Evolutionary conservation across 2,797 vertebrate genomes (phyloP), one percentile per base, ranked within the genome.

Genomic region (Sarcophilus harrisii): DNA sequence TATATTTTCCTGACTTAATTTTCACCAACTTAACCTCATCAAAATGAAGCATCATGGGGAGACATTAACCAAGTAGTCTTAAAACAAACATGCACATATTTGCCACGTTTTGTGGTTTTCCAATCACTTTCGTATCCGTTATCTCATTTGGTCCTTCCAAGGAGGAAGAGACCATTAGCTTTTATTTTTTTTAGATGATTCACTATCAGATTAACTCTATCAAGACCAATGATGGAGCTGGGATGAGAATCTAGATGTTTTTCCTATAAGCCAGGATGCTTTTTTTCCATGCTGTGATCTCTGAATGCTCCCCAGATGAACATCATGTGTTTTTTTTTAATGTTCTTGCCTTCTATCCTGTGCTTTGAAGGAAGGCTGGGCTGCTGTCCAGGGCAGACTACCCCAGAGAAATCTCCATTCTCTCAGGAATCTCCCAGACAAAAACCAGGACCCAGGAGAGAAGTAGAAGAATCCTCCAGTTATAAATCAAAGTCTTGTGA

Each of bases 361-460:
- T 2, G 21, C 16, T 73, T 87, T 87, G 73, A 45, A 81, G 27
- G 73, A 81, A 81, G 73, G 38, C 73, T 81, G 38, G 73, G 73
- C 38, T 87, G 21, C 73, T 45, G 38, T 27, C 38, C 73, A 87
- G 73, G 95, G 91, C 91, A 58, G 90, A 52, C 93, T 95, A 57
- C 96, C 92, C 55, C 52, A 95, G 4, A 55, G 81, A 95, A 96
- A 60, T 95, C 0, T 0, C 96, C 95, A 93, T 90, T 91, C 93
- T 96, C 62, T 98, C 97, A 98, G 97, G 98, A 97, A 94, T 97
- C 95, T 92, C 55, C 91, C 94, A 93, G 97, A 98, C 97, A 90
- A 97, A 98, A 97, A 97, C 96, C 98, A 98, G 98, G 95, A 96
- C 93, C 91, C 92, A 89, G 96, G 96, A 97, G 92, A 96, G 38